Evolutionary conservation across 2,113 vertebrate genomes (phyloP).

Genomic region (Rhinichthys klamathensis): DNA sequence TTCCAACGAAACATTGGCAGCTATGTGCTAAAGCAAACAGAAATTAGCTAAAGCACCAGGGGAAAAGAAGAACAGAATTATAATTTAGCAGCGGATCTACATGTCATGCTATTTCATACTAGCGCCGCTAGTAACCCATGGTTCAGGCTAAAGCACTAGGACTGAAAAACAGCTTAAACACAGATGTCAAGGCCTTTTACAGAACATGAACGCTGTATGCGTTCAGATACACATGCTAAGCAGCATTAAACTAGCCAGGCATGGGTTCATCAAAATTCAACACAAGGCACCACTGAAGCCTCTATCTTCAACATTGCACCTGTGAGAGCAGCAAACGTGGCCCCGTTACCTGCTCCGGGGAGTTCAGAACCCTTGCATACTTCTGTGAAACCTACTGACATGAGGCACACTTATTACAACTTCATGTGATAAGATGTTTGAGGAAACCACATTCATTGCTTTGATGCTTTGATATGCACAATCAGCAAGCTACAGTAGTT

Average conservation of each 20-base stretch:
- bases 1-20: slow-evolving; percentile 41
- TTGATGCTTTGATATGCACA: slow-evolving; percentile 75
- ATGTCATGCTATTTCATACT: slow-evolving; percentile 73
- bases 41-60: slow-evolving; percentile 64
- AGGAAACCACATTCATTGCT: slow-evolving; percentile 61
- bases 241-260: slow-evolving; percentile 66
- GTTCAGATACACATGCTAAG: slow-evolving; percentile 69
- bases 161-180: background rate
- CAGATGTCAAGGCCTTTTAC: slow-evolving; percentile 66
- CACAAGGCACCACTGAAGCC: slow-evolving; percentile 62
- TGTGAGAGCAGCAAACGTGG: slow-evolving; percentile 72
- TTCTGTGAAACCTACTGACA: slow-evolving; percentile 68
- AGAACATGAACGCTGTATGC: slow-evolving; percentile 69
- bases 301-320: slow-evolving; percentile 81
- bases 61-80: slow-evolving; percentile 60
- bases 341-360: slow-evolving; percentile 68
- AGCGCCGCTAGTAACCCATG: slow-evolving; percentile 67
- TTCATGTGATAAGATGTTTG: slow-evolving; percentile 59
- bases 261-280: slow-evolving; percentile 68
- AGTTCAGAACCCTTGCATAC: slow-evolving; percentile 68
- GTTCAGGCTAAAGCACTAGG: slow-evolving; percentile 57
- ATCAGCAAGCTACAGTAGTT: slow-evolving; percentile 70
- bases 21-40: slow-evolving; percentile 65
- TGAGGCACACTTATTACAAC: slow-evolving; percentile 61
- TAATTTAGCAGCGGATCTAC: slow-evolving; percentile 72